Evolutionary conservation across 2,113 vertebrate species (phyloP).

Genomic region (Podarcis cretensis): DNA sequence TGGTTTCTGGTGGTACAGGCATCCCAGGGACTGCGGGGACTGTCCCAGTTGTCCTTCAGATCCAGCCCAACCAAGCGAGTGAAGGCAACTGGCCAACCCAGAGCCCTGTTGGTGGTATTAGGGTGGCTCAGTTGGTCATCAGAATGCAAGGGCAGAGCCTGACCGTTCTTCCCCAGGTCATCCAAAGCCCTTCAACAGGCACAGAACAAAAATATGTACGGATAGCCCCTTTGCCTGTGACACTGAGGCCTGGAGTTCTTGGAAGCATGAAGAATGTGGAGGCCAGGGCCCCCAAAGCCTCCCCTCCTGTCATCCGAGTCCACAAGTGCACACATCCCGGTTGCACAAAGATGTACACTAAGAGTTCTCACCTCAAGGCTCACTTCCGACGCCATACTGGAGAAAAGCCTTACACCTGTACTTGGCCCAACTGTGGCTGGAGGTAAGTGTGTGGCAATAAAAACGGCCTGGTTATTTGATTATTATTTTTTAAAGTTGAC

Average conservation of each 20-base stretch:
- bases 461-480: background rate
- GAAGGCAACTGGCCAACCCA: constrained; percentile 41
- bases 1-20: background rate
- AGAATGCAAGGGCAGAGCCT: constrained; percentile 80
- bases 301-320: constrained; percentile 67
- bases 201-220: constrained; percentile 86
- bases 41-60: constrained; percentile 81
- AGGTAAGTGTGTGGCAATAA: constrained; percentile 69
- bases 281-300: constrained; percentile 51
- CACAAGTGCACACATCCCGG: constrained; percentile 88
- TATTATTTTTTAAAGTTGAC: background rate
- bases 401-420: constrained; percentile 87
- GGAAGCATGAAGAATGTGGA: constrained; percentile 53
- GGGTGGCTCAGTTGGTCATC: constrained; percentile 82
- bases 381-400: constrained; percentile 83
- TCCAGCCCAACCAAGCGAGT: constrained; percentile 78
- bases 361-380: constrained; percentile 90
- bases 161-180: constrained; percentile 67
- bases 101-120: constrained; percentile 54
- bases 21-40: background rate
- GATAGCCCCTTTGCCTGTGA: constrained; percentile 84
- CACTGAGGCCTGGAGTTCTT: constrained; percentile 60
- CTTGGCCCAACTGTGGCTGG: constrained; percentile 89
- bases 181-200: constrained; percentile 41
- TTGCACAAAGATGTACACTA: constrained; percentile 89